Evolutionary conservation across 2,888 invertebrate genomes (phyloP).

Genomic region (Noctua janthe): DNA sequence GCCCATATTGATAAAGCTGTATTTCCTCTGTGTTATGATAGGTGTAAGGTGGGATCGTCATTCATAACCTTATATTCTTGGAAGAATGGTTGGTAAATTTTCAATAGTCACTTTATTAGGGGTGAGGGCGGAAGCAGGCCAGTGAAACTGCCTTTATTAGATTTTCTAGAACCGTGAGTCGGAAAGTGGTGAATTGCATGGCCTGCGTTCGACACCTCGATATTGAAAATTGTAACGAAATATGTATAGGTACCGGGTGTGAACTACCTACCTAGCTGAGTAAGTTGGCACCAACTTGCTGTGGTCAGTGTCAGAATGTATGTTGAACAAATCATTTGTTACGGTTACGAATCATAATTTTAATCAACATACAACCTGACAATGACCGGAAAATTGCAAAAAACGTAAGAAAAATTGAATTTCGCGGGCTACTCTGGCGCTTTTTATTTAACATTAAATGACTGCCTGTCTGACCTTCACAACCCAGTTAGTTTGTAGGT

Average conservation of each 20-base stretch:
- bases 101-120: slow-evolving; percentile 91
- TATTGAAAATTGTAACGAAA: slow-evolving; percentile 74
- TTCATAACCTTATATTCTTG: slow-evolving; percentile 88
- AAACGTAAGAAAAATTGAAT: too few species aligned
- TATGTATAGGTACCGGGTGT: slow-evolving; percentile 15
- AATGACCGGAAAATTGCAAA: too few species aligned
- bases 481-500: background rate
- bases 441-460: too few species aligned
- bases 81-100: slow-evolving; percentile 91
- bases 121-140: slow-evolving; percentile 85
- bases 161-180: slow-evolving; percentile 87
- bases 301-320: too few species aligned
- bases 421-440: too few species aligned
- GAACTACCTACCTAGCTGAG: background rate
- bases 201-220: slow-evolving; percentile 81
- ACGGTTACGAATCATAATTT: too few species aligned
- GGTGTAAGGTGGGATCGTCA: slow-evolving; percentile 79
- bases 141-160: slow-evolving; percentile 88
- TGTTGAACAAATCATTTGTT: too few species aligned
- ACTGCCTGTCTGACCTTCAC: too few species aligned
- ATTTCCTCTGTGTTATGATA: slow-evolving; percentile 55
- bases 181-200: slow-evolving; percentile 77
- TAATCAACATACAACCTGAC: too few species aligned
- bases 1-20: slow-evolving; percentile 55
- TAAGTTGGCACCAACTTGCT: slow-evolving; percentile 7